Base-by-base conservation (phyloP, 2,888 invertebrate species). In the Druceiella hillmani region DNA sequence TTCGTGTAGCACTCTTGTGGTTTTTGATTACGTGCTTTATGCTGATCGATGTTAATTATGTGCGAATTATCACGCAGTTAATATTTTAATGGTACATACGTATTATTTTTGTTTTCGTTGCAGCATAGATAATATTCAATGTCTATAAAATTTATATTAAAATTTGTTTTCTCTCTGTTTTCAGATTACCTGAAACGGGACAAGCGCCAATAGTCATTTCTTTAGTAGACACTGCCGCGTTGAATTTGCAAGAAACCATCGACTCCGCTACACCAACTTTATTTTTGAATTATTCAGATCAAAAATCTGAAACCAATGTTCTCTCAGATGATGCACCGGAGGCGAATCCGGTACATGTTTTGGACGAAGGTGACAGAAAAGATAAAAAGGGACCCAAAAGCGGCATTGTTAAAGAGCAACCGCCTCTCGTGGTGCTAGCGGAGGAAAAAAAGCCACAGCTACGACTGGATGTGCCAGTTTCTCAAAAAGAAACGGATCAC, bases 131-230 rank as follows among this genome's bases (percentile, higher is more conserved):
- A 20, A 11, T 14, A 33, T 33, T 33, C 20, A 17, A 17, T 30
- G 10, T 12, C 10, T 20, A 22, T n/a, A n/a, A 27, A 5, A 6
- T 9, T 30, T 14, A 30, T 14, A 6, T 16, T 5, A 10, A 7
- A 5, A 27, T n/a, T 10, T 12, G 9, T 2, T 22, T 28, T 33
- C 32, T 39, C 22, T 16, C 16, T 38, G 40, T 49, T 68, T 72
- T 17, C 68, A 81, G 80, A 59, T 74, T 79, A 62, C 75, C 78
- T 57, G 78, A 79, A 62, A 75, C 76, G 29, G 78, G 74, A 33
- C 77, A 78, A 52, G 70, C 71, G 50, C 67, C 68, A 45, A 73
- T 78, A 36, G 72, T 79, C 46, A 65, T 79, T 52, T 76, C 78
- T 33, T 58, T 80, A 47, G 72, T 74, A 45, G 79, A 79, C 52